Evolutionary conservation across 2,797 vertebrate genomes (phyloP), one percentile per base, ranked within the genome.

Genomic region (Dromococcyx pavoninus): DNA sequence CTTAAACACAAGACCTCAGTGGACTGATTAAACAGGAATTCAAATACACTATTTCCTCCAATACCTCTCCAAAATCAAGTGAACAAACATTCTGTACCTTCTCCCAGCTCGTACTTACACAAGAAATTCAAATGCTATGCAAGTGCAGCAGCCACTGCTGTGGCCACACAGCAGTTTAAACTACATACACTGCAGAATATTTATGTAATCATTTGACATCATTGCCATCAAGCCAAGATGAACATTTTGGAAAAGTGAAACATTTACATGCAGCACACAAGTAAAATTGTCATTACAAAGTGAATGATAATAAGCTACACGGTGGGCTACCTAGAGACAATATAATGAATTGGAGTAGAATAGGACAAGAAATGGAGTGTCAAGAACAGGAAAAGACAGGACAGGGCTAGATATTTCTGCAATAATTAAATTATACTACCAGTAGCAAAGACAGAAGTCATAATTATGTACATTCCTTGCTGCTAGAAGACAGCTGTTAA

Each of bases 151-250:
- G 73, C 46, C 84, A 53, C 58, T 10, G 22, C 30, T 39, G 67
- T 4, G 13, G 46, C 17, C 66, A 61, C 21, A 2, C 1, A 11
- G 11, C 33, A 12, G 18, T 13, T 57, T 15, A 30, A 82, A 27
- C 16, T 43, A 37, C 0, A 4, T 1, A 9, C 1, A 30, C 3
- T 62, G 19, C 5, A 51, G 48, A 64, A 48, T 18, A 56, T 24
- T 60, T 28, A 6, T 19, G 30, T 5, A 41, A n/a, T 17, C 8
- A 11, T 15, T 37, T 61, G 32, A 0, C 27, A 58, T 6, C 25
- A 13, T 27, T 2, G 33, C 7, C 53, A 46, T 6, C 9, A 77
- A 32, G 24, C 9, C 2, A 71, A 70, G 30, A 58, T 24, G 5
- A 72, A 16, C 21, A 35, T 32, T 28, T 44, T 50, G 11, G 53